Base-by-base conservation (phyloP, 2,113 vertebrate species). In the Bujurquina vittata region DNA sequence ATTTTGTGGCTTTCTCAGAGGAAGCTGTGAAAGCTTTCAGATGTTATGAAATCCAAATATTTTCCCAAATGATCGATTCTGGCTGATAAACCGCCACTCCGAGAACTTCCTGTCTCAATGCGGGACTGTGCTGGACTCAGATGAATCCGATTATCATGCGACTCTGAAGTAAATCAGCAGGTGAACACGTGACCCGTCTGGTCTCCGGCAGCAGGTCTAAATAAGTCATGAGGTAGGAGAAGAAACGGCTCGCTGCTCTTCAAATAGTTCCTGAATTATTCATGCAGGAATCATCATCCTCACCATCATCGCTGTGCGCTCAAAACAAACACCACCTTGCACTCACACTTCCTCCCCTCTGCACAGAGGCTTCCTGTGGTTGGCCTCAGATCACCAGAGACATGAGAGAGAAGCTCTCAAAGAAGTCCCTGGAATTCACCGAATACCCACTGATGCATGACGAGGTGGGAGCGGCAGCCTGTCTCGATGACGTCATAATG, bases 261-360 rank as follows among this genome's bases (percentile, higher is more conserved):
- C 81, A 87, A 88, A 88, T 79, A 63, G 62, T 17, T 54, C 77
- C 7, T 94, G 23, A 91, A 94, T 94, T 90, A 94, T 94, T 92
- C 56, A 95, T 33, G 29, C 61, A 26, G 20, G 7, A 61, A 40
- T 81, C 93, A 11, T 22, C 57, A 11, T 67, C 58, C 10, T 63
- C 59, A 12, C 78, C 77, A 55, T 62, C 57, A 73, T 83, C 74
- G 57, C 37, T 49, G 63, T 29, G 43, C 29, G 29, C 65, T 7
- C 29, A 49, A 26, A 49, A 31, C 23, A 69, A 23, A 49, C 15
- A 46, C 15, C 63, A 46, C 15, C 63, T 67, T 9, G 3, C 40
- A 67, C 40, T 49, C 63, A 69, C 40, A 11, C 40, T 69, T 69
- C 63, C 65, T 69, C 23, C 17, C 2, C 6, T 72, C 46, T 49